phyloP scores from a whole-genome alignment of 2,888 invertebrate genomes.

The Lordiphosa fenestrarum region DNA sequence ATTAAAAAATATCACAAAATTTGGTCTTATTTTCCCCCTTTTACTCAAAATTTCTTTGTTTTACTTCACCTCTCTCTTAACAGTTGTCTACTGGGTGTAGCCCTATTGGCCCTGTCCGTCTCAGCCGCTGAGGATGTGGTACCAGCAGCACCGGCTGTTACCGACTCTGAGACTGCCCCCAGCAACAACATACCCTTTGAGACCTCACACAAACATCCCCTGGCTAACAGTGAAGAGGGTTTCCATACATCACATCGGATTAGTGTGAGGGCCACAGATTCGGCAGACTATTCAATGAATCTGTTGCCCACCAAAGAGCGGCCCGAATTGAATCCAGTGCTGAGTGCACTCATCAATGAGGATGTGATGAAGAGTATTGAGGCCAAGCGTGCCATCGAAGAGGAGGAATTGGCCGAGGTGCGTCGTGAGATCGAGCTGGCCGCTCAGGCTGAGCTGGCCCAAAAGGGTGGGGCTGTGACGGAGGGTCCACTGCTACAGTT shows the following conservation, averaged over 20 bases:
- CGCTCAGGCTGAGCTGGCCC: constrained; percentile 41
- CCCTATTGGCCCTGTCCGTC: constrained; percentile 43
- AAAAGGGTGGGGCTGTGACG: constrained; percentile 29
- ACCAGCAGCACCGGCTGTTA: constrained; percentile 30
- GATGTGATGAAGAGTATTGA: constrained; percentile 82
- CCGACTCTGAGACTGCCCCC: too few relatives aligned
- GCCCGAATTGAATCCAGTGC: constrained; percentile 79
- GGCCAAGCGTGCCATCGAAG: constrained; percentile 79
- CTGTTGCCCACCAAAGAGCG: constrained; percentile 79
- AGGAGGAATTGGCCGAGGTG: constrained; percentile 71
- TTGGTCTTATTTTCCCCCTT: too few relatives aligned
- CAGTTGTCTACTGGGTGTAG: constrained; percentile 70
- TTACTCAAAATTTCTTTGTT: background rate
- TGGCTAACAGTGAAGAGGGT: constrained; percentile 77
- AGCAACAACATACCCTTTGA: constrained; percentile 81
- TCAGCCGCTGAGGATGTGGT: constrained; percentile 42
- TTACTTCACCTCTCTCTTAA: constrained; percentile 3
- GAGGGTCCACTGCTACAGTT: constrained; percentile 54
- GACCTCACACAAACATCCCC: constrained; percentile 86
- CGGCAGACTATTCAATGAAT: constrained; percentile 71
- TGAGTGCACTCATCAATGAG: constrained; percentile 81
- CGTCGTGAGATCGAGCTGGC: constrained; percentile 63
- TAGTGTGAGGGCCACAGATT: constrained; percentile 51
- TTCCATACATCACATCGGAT: constrained; percentile 79
- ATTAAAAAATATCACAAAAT: too few relatives aligned